These are phyloP conservation scores for Neomorphus geoffroyi DNA, from an alignment of 2,797 vertebrate genomes.

Conservation along the genomic window DNA sequence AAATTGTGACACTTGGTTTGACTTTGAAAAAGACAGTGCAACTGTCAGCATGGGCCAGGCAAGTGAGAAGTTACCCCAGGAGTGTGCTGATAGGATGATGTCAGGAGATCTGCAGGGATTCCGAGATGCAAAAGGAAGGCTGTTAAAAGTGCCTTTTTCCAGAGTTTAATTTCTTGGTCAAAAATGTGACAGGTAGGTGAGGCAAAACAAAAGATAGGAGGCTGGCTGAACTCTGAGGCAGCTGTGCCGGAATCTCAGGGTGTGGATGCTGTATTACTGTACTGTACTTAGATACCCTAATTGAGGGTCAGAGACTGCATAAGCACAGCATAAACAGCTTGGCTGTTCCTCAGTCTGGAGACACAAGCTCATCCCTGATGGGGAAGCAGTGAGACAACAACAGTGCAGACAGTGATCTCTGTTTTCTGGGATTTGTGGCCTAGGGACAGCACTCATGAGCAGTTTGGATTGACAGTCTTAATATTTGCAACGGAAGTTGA, in stretches of 20 bases:
- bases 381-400: neutral
- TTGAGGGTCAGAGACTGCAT: neutral
- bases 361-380: neutral
- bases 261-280: neutral
- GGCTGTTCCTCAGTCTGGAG: neutral
- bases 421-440: no score
- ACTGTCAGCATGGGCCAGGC: neutral
- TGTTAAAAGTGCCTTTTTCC: neutral
- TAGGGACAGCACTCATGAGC: no score
- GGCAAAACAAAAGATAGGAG: neutral
- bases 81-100: neutral
- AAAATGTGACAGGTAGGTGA: neutral
- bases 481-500: no score
- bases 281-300: accelerated
- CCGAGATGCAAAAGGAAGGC: neutral
- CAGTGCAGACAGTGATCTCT: no score
- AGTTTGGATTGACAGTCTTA: no score
- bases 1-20: neutral
- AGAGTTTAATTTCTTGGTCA: neutral
- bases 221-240: neutral
- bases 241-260: neutral
- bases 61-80: neutral
- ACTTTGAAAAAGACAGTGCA: neutral
- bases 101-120: neutral
- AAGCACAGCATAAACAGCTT: neutral